phyloP scores from a whole-genome alignment of 2,113 vertebrate species.

The Channa argus region DNA sequence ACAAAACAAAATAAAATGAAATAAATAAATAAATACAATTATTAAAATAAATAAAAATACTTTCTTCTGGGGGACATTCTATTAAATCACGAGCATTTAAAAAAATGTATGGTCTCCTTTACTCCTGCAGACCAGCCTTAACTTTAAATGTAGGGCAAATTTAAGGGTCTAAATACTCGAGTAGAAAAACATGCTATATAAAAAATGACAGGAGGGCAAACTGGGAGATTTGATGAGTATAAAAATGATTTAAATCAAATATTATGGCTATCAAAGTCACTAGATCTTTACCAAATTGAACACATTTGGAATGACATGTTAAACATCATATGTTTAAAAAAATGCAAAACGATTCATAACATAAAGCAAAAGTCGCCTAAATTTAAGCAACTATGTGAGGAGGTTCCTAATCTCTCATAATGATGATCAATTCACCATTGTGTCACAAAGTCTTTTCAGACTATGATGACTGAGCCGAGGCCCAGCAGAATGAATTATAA shows the following conservation, averaged over 20 bases:
- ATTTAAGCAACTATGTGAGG: background rate
- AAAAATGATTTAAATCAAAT: too few relatives aligned
- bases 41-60: background rate
- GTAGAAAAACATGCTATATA: background rate
- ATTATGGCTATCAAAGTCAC: too few relatives aligned
- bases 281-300: too few relatives aligned
- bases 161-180: background rate
- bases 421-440: background rate
- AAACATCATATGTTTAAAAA: too few relatives aligned
- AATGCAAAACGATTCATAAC: too few relatives aligned
- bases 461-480: background rate
- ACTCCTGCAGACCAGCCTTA: background rate
- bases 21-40: conserved; percentile 21
- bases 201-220: background rate
- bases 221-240: background rate
- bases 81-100: background rate
- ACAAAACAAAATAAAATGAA: conserved; percentile 43
- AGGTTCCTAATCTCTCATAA: background rate
- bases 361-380: background rate
- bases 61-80: background rate
- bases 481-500: background rate
- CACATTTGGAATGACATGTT: too few relatives aligned
- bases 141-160: background rate
- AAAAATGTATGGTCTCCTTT: background rate
- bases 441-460: conserved; percentile 19